Base-by-base conservation (phyloP, 1,140 invertebrate genomes). In the Gryon sp. region DNA sequence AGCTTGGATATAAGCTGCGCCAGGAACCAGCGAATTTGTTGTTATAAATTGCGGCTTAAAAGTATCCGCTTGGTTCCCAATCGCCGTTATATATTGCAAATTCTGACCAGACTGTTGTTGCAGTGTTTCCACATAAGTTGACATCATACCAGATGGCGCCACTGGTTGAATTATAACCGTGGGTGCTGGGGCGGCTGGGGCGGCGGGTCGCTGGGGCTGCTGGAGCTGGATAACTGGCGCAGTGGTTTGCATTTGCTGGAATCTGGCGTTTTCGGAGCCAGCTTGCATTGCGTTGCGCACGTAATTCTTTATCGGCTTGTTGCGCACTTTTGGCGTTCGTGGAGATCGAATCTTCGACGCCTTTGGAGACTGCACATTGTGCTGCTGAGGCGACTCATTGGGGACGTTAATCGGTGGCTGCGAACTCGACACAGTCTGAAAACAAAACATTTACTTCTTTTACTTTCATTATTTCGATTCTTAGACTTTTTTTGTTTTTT, bases 31-130 rank as follows among this genome's bases (percentile, higher is more conserved):
- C 12, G 90, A 86, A 83, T 91, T 89, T 60, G 91, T 89, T 1
- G 91, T 87, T 48, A 92, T 92, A 59, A 91, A 91, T 65, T 92
- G 91, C 6, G 90, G 89, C 75, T 92, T 92, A 55, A 90, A 91
- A 12, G 79, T 82, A 76, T 90, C 92, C 85, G 75, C 91, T 88
- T 80, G 91, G 6, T 85, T 84, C 0, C 80, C 90, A 65, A 93
- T 91, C 4, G 92, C 91, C n/a, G 92, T 90, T 41, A 94, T 92
- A 57, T 93, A 94, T 79, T 94, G 93, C 80, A 93, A 87, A 83
- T 92, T 92, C 78, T 93, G 92, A 55, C 91, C 92, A 16, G 92
- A 90, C 57, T 92, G 92, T 53, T 91, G 90, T 36, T 92, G 92
- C 74, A 92, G 86, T 1, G 92, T 90, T 77, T 93, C 92, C 0